Percentiles rank a stretch among this genome's conserved stretches.
These are phyloP conservation scores for Drosophila erecta DNA, from an alignment of 1,140 invertebrate genomes.

Conservation along the genomic window DNA sequence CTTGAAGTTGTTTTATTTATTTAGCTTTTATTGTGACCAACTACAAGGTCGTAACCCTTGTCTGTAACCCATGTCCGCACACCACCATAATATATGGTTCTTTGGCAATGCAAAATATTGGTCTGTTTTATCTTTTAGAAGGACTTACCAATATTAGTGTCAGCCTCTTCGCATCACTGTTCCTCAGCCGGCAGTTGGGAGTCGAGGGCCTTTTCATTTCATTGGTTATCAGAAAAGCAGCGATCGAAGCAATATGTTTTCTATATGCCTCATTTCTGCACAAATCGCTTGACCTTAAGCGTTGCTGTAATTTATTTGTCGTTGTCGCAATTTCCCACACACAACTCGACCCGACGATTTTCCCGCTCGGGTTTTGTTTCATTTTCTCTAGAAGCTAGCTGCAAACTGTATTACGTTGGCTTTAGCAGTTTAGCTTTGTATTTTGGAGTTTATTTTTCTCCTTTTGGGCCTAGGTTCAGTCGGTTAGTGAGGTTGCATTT, in stretches of 20 bases:
- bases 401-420: constrained; percentile 74
- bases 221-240: constrained; percentile 68
- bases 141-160: not conserved
- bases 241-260: constrained; percentile 73
- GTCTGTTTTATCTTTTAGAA: no score
- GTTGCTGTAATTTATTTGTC: constrained; percentile 81
- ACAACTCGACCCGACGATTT: constrained; percentile 37
- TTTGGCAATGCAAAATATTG: no score
- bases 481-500: constrained; percentile 51
- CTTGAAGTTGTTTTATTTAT: no score
- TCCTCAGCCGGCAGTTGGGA: constrained; percentile 9
- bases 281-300: constrained; percentile 81
- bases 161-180: constrained; percentile 10
- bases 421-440: constrained; percentile 40
- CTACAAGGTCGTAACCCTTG: no score
- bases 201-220: constrained; percentile 65
- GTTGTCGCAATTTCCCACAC: constrained; percentile 72
- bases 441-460: constrained; percentile 24
- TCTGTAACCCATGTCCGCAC: no score
- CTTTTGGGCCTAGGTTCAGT: constrained; percentile 51
- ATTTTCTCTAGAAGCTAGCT: constrained; percentile 65
- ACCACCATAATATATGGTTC: no score
- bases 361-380: constrained; percentile 40
- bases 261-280: constrained; percentile 81
- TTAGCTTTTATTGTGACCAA: no score